Conservation (phyloP, 2,797 vertebrate genomes). For the Knipowitschia caucasica region DNA sequence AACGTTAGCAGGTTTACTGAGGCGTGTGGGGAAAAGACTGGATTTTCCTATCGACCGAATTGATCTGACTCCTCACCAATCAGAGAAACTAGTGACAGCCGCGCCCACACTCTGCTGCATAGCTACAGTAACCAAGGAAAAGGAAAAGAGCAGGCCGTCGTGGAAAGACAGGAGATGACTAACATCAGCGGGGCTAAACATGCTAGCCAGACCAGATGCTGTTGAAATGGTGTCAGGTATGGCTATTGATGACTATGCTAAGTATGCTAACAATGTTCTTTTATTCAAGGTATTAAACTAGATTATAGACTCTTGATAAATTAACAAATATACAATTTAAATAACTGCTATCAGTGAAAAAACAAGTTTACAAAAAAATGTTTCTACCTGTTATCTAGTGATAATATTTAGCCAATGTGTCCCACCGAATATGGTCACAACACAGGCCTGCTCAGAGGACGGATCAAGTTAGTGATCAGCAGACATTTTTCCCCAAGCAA, state of each 20-base stretch:
- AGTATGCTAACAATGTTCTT: too few species aligned
- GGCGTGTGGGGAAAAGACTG: constrained; percentile 12
- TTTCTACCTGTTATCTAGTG: too few species aligned
- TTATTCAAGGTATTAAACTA: too few species aligned
- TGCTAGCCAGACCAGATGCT: not conserved
- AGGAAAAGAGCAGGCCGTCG: constrained; percentile 14
- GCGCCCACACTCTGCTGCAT: constrained; percentile 37
- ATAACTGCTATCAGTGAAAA: too few species aligned
- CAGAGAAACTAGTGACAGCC: constrained; percentile 28
- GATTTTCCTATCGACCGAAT: constrained; percentile 32
- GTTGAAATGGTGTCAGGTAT: not conserved
- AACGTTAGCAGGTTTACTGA: constrained; percentile 31
- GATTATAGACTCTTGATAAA: too few species aligned
- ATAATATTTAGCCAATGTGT: too few species aligned
- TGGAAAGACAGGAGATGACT: constrained; percentile 11
- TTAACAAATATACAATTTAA: too few species aligned
- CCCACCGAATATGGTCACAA: too few species aligned
- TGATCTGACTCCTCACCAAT: constrained; percentile 37
- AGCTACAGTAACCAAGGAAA: constrained; percentile 45
- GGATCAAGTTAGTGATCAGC: too few species aligned
- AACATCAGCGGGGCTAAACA: not conserved
- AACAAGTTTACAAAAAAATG: too few species aligned
- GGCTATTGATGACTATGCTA: not conserved
- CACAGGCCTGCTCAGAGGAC: too few species aligned
- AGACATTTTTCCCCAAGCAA: too few species aligned